Evolutionary conservation across 2,797 vertebrate genomes (phyloP).

Genomic region (Ptychobarbus kaznakovi): DNA sequence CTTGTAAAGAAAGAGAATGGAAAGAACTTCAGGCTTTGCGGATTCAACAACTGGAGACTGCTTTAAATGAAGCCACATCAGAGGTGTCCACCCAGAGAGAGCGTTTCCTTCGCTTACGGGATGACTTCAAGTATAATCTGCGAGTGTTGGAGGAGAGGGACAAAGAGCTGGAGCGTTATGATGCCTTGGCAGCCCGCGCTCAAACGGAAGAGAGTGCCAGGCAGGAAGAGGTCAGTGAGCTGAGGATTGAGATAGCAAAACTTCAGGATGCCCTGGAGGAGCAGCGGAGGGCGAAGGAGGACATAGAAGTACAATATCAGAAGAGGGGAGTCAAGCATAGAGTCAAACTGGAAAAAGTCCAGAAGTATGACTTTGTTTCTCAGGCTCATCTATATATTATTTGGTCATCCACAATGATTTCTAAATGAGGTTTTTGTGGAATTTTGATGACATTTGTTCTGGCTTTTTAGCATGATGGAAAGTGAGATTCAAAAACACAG

Average conservation of each 20-base stretch:
- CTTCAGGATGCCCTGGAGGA: conserved; percentile 70
- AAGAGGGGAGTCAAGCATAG: conserved; percentile 69
- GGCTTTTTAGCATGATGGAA: conserved; percentile 70
- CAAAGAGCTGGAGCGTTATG: conserved; percentile 79
- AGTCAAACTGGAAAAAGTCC: conserved; percentile 71
- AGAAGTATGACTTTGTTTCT: conserved; percentile 68
- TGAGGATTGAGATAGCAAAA: conserved; percentile 74
- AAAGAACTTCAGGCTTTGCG: conserved; percentile 73
- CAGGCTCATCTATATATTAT: not conserved
- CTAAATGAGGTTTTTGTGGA: not conserved
- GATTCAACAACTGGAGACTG: conserved; percentile 72
- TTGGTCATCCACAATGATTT: not conserved
- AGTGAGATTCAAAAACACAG: conserved; percentile 68
- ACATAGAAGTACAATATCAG: conserved; percentile 68
- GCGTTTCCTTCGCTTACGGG: conserved; percentile 72
- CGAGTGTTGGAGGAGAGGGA: conserved; percentile 82
- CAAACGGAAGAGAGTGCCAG: conserved; percentile 70
- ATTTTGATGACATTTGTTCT: conserved; percentile 24
- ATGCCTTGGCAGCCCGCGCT: conserved; percentile 67
- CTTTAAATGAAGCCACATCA: conserved; percentile 68
- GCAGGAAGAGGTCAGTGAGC: conserved; percentile 76
- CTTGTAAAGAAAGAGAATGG: conserved; percentile 80
- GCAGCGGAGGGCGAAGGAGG: conserved; percentile 65
- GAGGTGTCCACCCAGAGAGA: conserved; percentile 70
- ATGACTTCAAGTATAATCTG: conserved; percentile 85